Base-by-base conservation (phyloP, 2,113 vertebrate species). In the Percina caprodes region DNA sequence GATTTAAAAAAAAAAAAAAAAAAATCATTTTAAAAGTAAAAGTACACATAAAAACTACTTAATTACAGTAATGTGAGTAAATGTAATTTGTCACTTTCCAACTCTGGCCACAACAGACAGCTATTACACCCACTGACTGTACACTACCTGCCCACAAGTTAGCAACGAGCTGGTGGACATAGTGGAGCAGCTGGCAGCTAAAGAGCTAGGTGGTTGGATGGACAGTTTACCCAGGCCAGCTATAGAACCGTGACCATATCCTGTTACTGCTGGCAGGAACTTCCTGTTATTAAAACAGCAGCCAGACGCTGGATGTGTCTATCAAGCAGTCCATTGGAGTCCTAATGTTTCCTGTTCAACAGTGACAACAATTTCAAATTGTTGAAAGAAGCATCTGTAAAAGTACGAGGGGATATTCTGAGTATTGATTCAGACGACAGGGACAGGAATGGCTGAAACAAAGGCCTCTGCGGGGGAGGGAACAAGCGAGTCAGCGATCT, bases 281-380 rank as follows among this genome's bases (percentile, higher is more conserved):
- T 87, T 93, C 92, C 93, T 94, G 92, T 92, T 92, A 84, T 88
- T 77, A 87, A 56, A 82, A 49, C 48, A 54, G 62, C 60, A 77
- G 54, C 70, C 86, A 84, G 56, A 83, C 24, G 5, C 74, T 79
- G 75, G 63, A 71, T 48, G 33, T 80, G 65, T 80, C 85, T 21
- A 70, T 49, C 79, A 15, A 74, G 77, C 61, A 59, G 23, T 66
- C 68, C 68, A 67, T 91, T 59, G 0, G 1, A 81, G 46, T 67
- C n/a, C 33, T 49, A 79, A 76, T 80, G 66, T 77, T 86, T 90
- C 86, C 88, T 77, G 84, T 59, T 75, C 14, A 72, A 48, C 54
- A 21, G 23, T 42, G 15, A 74, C 52, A 56, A 59, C 18, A 86
- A 6, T 56, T 6, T 12, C 9, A 26, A 23, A 7, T 21, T 69